A percentile compares a stretch with the other conserved stretches of the same genome.
These are phyloP conservation scores for Nannoperca obscura DNA, from an alignment of 2,797 vertebrate genomes.

Conservation along the genomic window DNA sequence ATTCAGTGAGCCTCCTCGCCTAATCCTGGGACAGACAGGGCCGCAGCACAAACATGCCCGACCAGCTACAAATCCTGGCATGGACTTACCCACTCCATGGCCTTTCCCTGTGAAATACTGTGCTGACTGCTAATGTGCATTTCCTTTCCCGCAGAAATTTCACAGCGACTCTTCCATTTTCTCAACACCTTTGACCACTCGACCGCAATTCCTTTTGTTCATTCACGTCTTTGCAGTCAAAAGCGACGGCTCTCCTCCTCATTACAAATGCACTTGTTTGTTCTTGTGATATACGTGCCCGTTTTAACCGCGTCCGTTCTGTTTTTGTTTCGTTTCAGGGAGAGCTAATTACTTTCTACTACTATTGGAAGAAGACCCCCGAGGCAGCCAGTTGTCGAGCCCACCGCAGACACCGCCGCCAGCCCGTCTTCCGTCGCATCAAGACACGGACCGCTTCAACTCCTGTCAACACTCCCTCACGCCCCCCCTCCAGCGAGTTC, in stretches of 20 bases:
- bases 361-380: constrained; percentile 99
- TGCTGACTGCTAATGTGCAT: constrained; percentile 35
- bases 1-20: constrained; percentile 82
- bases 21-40: constrained; percentile 89
- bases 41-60: constrained; percentile 79
- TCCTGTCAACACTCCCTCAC: constrained; percentile 96
- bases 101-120: constrained; percentile 36
- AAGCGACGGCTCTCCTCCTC: not conserved
- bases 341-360: constrained; percentile 98
- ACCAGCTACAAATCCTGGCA: constrained; percentile 82
- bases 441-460: constrained; percentile 98
- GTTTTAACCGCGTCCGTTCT: constrained; percentile 9
- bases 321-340: constrained; percentile 85
- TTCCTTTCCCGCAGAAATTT: constrained; percentile 30
- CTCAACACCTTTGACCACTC: not conserved
- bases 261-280: not conserved
- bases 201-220: not conserved
- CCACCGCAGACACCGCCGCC: constrained; percentile 96
- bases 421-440: constrained; percentile 98
- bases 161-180: not conserved
- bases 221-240: not conserved
- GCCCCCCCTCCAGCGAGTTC: constrained; percentile 98
- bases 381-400: constrained; percentile 98
- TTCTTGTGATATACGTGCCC: not conserved
- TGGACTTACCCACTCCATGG: constrained; percentile 74